These are phyloP conservation scores for Dusona sp. DNA, from an alignment of 2,888 invertebrate genomes.

Conservation along the genomic window DNA sequence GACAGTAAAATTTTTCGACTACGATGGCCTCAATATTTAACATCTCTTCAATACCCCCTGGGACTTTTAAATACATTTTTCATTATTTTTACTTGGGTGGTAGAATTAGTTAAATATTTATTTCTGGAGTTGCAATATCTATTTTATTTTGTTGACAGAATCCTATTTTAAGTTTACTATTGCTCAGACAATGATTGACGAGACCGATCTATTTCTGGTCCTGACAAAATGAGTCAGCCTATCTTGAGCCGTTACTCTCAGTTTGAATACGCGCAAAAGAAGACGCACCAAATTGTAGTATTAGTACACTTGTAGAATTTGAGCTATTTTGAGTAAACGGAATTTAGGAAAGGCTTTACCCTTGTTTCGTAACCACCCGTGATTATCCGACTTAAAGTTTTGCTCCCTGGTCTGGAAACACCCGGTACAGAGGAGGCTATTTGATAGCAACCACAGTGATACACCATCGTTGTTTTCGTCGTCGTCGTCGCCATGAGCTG, in stretches of 20 bases:
- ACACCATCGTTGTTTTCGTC: constrained; percentile 28
- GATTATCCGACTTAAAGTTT: constrained; percentile 72
- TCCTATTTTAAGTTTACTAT: constrained; percentile 23
- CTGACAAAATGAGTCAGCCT: neutral
- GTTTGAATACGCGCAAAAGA: neutral
- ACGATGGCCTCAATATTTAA: constrained; percentile 38
- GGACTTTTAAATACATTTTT: constrained; percentile 32
- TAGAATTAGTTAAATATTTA: constrained; percentile 48
- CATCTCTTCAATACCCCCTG: constrained; percentile 9
- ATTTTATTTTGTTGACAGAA: constrained; percentile 33
- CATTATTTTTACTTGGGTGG: constrained; percentile 28
- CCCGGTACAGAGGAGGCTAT: constrained; percentile 46
- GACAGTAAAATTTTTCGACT: constrained; percentile 42
- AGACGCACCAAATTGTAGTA: constrained; percentile 18
- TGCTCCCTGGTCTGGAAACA: constrained; percentile 49
- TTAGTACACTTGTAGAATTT: constrained; percentile 31
- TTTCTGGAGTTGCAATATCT: constrained; percentile 20
- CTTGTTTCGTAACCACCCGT: constrained; percentile 50
- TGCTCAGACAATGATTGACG: neutral
- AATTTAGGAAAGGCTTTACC: constrained; percentile 49
- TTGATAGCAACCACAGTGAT: constrained; percentile 43
- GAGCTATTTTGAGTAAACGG: constrained; percentile 37
- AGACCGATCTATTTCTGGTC: neutral
- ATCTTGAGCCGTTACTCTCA: neutral
- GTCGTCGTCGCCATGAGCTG: constrained; percentile 62